Evolutionary conservation across 2,797 vertebrate species (phyloP).

Genomic region (Ctenopoma kingsleyae): DNA sequence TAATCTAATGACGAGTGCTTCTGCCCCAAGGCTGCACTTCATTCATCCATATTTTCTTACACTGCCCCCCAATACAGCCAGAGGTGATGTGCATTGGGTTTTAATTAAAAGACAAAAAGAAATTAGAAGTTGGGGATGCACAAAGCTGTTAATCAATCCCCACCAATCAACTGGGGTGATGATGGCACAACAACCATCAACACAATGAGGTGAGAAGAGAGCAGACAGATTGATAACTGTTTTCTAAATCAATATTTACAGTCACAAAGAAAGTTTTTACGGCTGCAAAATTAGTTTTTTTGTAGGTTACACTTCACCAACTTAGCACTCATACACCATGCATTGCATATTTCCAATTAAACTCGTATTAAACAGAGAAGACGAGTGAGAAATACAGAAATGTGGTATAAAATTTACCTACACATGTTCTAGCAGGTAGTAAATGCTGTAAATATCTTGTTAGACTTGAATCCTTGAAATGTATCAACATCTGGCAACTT

Average conservation of each 20-base stretch:
- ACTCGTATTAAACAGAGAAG: neutral
- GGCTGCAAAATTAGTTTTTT: constrained; percentile 56
- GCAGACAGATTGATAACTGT: constrained; percentile 46
- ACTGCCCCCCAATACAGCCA: constrained; percentile 75
- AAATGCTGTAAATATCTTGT: too few relatives aligned
- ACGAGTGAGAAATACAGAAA: neutral
- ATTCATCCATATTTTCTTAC: constrained; percentile 66
- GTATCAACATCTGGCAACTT: neutral
- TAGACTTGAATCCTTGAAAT: too few relatives aligned
- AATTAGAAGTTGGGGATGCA: constrained; percentile 71
- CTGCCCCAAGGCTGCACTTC: constrained; percentile 65
- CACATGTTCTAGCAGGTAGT: neutral
- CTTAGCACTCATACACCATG: neutral
- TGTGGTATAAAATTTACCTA: neutral
- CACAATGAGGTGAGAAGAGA: constrained; percentile 37
- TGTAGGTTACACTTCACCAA: constrained; percentile 32
- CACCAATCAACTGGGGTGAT: constrained; percentile 69
- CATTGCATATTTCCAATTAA: neutral
- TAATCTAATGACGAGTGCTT: constrained; percentile 70
- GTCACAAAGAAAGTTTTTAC: constrained; percentile 40
- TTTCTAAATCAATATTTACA: constrained; percentile 61
- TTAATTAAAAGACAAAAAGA: constrained; percentile 84
- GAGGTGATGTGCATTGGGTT: constrained; percentile 76
- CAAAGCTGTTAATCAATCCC: constrained; percentile 75
- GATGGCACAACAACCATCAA: constrained; percentile 53